A percentile compares a stretch with the other conserved stretches of the same genome.
Evolutionary conservation across 2,113 vertebrate genomes (phyloP).

Genomic region (Campylomormyrus numenius): DNA sequence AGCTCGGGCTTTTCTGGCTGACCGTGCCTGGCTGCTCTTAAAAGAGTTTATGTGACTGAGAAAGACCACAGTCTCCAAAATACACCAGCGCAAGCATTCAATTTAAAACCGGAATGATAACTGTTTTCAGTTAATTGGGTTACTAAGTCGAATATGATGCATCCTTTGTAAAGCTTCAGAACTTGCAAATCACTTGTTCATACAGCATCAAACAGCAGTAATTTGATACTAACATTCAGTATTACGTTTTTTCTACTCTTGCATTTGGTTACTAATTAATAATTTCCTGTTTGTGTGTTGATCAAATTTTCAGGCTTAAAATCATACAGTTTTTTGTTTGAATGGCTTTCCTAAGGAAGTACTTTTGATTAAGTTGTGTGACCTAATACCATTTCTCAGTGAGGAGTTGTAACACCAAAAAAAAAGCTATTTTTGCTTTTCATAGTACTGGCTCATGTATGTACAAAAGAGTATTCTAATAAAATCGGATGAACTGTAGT

Average conservation of each 20-base stretch:
- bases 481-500: not conserved
- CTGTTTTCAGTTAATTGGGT: not conserved
- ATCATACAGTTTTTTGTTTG: not conserved
- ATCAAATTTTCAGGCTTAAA: not conserved
- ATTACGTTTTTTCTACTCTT: not conserved
- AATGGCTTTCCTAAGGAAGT: not conserved
- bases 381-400: not conserved
- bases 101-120: not conserved
- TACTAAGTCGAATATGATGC: not conserved
- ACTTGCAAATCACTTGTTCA: not conserved
- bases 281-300: not conserved
- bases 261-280: not conserved
- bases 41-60: not conserved
- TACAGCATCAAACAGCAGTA: not conserved
- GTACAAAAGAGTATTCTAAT: not conserved
- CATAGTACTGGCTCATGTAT: not conserved
- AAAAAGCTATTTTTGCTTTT: not conserved
- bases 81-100: not conserved
- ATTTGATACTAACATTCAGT: not conserved
- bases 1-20: not conserved
- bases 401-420: not conserved
- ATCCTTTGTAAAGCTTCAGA: not conserved
- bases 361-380: not conserved
- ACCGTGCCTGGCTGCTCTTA: not conserved
- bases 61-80: not conserved